phyloP scores from a whole-genome alignment of 2,797 vertebrate species.

The Hypotaenidia philippensis region DNA sequence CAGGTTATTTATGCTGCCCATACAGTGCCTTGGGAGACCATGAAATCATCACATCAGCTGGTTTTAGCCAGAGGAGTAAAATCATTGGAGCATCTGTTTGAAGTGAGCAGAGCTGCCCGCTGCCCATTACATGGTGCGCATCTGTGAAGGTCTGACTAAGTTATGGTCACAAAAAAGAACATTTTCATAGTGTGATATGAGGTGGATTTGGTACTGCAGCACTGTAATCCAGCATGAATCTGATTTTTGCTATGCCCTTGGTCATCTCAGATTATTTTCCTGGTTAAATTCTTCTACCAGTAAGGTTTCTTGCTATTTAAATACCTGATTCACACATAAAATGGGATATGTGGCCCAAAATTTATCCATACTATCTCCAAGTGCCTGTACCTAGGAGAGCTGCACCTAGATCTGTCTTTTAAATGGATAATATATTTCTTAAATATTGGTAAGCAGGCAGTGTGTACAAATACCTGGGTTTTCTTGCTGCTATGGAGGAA shows the following conservation, averaged over 20 bases:
- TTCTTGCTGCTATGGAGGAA: not conserved
- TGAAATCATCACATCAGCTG: not conserved
- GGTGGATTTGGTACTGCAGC: not conserved
- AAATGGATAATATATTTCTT: not conserved
- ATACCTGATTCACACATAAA: not conserved
- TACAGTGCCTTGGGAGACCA: not conserved
- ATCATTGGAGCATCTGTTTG: not conserved
- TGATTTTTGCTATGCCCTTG: not conserved
- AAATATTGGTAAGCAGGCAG: rapidly evolving
- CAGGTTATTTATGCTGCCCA: not conserved
- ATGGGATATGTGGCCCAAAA: not conserved
- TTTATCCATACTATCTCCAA: not conserved
- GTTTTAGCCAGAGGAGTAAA: not conserved
- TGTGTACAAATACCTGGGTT: not conserved
- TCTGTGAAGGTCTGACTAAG: not conserved
- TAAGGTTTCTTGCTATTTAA: not conserved
- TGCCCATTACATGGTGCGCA: not conserved
- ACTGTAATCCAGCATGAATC: not conserved
- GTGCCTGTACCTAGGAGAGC: not conserved
- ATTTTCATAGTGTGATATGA: not conserved
- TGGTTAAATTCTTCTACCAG: not conserved
- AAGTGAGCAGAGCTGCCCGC: not conserved
- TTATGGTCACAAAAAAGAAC: not conserved
- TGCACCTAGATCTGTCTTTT: not conserved
- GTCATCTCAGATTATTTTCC: not conserved